phyloP scores from a whole-genome alignment of 2,888 invertebrate species.

The Periphyllus acericola region DNA sequence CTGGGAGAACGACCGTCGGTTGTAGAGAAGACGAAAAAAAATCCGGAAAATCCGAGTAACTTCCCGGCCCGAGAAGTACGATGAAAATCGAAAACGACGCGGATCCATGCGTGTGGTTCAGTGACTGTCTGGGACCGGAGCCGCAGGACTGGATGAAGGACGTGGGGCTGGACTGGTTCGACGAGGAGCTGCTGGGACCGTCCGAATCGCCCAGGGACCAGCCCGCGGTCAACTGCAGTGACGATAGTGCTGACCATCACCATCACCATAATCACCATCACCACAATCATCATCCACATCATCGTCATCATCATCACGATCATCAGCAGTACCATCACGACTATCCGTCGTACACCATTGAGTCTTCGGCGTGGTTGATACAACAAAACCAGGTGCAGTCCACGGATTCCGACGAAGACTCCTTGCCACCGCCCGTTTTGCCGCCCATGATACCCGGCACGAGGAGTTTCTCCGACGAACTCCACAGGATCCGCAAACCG shows the following conservation, averaged over 20 bases:
- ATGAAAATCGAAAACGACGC: slow-evolving; percentile 57
- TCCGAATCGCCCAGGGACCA: slow-evolving; percentile 2
- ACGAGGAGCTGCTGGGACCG: slow-evolving; percentile 48
- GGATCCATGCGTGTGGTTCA: slow-evolving; percentile 44
- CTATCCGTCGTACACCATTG: slow-evolving; percentile 48
- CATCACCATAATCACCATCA: neutral
- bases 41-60: too few relatives aligned
- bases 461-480: slow-evolving; percentile 59
- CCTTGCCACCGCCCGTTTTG: slow-evolving; percentile 30
- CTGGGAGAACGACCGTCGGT: too few relatives aligned
- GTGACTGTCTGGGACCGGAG: slow-evolving; percentile 43
- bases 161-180: slow-evolving; percentile 57
- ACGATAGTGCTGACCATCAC: neutral
- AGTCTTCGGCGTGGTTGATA: slow-evolving; percentile 44
- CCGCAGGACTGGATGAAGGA: slow-evolving; percentile 61
- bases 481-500: slow-evolving; percentile 21
- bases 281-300: neutral
- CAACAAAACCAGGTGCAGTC: slow-evolving; percentile 22
- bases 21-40: too few relatives aligned
- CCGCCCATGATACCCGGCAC: slow-evolving; percentile 63
- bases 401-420: slow-evolving; percentile 24
- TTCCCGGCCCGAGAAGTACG: too few relatives aligned
- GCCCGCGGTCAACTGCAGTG: neutral
- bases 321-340: neutral
- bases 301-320: neutral